Percentiles rank a stretch among this genome's conserved stretches.
phyloP scores from a whole-genome alignment of 2,113 vertebrate genomes.

The Spheniscus mendiculus region DNA sequence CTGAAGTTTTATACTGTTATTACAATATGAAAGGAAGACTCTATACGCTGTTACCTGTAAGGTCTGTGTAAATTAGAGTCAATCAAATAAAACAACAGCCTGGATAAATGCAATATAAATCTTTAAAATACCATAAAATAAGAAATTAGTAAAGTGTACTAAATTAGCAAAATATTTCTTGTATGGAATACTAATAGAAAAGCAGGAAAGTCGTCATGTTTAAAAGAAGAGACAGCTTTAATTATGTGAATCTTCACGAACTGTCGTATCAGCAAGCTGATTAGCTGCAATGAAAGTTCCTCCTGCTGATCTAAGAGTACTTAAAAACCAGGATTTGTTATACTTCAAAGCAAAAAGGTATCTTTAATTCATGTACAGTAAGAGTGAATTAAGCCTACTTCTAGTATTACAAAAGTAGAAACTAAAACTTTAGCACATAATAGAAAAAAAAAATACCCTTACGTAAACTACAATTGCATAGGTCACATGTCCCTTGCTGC shows the following conservation, averaged over 20 bases:
- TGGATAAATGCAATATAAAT: constrained; percentile 12
- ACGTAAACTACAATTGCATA: not conserved
- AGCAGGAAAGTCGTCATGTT: constrained; percentile 61
- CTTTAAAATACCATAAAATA: constrained; percentile 44
- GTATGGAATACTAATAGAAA: constrained; percentile 63
- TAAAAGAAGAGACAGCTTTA: constrained; percentile 70
- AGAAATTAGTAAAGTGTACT: constrained; percentile 57
- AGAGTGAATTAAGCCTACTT: constrained; percentile 43
- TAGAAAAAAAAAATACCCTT: constrained; percentile 6
- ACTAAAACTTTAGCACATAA: constrained; percentile 24
- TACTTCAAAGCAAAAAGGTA: constrained; percentile 72
- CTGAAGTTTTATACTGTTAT: not conserved
- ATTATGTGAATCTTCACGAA: constrained; percentile 74
- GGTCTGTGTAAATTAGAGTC: constrained; percentile 34
- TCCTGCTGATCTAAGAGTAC: constrained; percentile 70
- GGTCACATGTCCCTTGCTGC: not conserved
- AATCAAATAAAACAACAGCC: constrained; percentile 58
- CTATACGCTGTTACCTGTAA: not conserved
- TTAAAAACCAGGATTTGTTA: constrained; percentile 71
- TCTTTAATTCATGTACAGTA: constrained; percentile 67
- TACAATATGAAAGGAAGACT: not conserved
- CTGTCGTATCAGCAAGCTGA: constrained; percentile 74
- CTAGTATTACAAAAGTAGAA: constrained; percentile 42
- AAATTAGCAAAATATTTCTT: constrained; percentile 71
- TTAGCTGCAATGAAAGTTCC: constrained; percentile 71